Percentiles rank a stretch among this genome's conserved stretches.
phyloP scores from a whole-genome alignment of 1,140 invertebrate genomes.

The Zaprionus kolodkinae region DNA sequence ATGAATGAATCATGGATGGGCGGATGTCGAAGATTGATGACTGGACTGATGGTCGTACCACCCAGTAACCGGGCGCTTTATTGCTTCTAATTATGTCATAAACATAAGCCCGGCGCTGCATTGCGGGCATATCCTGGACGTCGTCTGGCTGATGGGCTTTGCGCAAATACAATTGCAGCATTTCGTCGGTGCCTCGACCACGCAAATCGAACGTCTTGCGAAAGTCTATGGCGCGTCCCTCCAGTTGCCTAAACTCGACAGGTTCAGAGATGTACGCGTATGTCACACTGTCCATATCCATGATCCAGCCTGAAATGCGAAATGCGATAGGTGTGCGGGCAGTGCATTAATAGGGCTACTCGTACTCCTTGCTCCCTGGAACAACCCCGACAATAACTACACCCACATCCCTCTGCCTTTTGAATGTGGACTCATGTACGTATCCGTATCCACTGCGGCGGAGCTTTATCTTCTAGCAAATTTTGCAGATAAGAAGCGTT shows the following conservation, averaged over 20 bases:
- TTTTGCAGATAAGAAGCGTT: constrained; percentile 62
- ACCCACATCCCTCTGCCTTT: background rate
- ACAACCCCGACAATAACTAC: constrained; percentile 9
- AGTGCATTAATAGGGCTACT: constrained; percentile 51
- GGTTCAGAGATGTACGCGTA: constrained; percentile 74
- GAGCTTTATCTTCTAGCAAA: constrained; percentile 62
- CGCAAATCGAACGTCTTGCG: constrained; percentile 79
- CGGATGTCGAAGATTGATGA: constrained; percentile 4
- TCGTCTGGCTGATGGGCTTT: constrained; percentile 71
- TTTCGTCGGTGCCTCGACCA: constrained; percentile 71
- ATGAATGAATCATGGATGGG: background rate
- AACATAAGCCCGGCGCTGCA: constrained; percentile 72
- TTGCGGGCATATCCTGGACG: constrained; percentile 61
- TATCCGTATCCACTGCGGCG: constrained; percentile 20
- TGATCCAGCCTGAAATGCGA: constrained; percentile 45
- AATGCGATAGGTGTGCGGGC: constrained; percentile 56
- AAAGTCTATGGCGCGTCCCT: constrained; percentile 69
- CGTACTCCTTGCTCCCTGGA: background rate
- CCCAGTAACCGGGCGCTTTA: constrained; percentile 76
- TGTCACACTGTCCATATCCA: constrained; percentile 55
- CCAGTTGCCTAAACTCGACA: constrained; percentile 73
- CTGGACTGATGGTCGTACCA: constrained; percentile 54
- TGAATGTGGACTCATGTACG: constrained; percentile 12
- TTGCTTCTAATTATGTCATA: constrained; percentile 81
- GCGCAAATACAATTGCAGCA: constrained; percentile 72